Evolutionary conservation across 1,140 invertebrate genomes (phyloP), one percentile per base, ranked within the genome.

Genomic region (Lepeophtheirus salmonis): DNA sequence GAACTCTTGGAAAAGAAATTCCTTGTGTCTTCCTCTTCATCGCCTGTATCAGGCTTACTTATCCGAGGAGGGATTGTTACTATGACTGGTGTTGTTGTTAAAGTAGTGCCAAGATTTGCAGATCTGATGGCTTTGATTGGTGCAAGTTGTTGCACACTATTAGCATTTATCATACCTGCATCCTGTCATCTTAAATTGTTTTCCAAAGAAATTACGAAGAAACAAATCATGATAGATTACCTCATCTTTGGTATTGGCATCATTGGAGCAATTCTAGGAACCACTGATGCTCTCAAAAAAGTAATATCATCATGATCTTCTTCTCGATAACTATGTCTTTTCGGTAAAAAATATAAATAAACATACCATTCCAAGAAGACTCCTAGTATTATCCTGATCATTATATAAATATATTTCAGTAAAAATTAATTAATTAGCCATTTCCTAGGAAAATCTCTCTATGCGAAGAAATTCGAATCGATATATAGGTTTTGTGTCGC

Each of bases 121-220:
- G 72, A 71, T 61, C 66, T 75, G 17, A 73, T 75, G 71, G 73
- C 73, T n/a, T 64, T 75, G 25, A 68, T 75, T 18, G 74, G 74
- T 20, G 72, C 73, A n/a, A 70, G 69, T 3, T 75, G 73, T 64
- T 75, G 73, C 65, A 74, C 71, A 1, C 63, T 74, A 25, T 64
- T 75, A 62, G 72, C 73, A 18, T 75, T 75, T 62, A 71, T 72
- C 22, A 59, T 75, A 14, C 74, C 74, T 3, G 74, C 71, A 12
- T 18, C 71, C 0, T 75, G 74, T 60, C 74, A 75, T 66, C 60
- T 73, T 56, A 62, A 65, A 13, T 68, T 74, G 25, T 73, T 69
- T 65, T 68, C 53, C 65, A 70, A 68, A 16, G 63, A 63, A 17
- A 60, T 73, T 18, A 67, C 68, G 23, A 66, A 65, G 53, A 64